phyloP scores from a whole-genome alignment of 1,140 invertebrate species.

The Lamellibrachia luymesi region DNA sequence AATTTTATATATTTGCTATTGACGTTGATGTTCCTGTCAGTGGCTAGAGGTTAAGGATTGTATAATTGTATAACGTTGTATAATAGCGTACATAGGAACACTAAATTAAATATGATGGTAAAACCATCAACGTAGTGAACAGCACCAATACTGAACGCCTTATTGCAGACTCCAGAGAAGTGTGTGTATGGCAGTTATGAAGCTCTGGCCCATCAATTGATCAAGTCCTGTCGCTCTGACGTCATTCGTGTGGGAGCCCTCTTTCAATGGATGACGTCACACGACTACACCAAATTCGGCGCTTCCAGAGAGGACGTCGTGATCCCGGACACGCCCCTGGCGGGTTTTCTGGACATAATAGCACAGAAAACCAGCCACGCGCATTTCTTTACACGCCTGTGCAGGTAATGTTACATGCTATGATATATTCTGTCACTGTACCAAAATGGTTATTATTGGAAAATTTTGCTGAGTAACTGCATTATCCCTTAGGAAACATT shows the following conservation, averaged over 20 bases:
- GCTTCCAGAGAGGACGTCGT: background rate
- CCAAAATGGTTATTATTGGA: background rate
- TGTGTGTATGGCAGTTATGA: background rate
- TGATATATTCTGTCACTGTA: background rate
- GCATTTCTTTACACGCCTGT: constrained; percentile 47
- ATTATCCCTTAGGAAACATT: no score
- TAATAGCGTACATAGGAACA: no score
- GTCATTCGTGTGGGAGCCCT: constrained; percentile 43
- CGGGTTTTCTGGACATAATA: constrained; percentile 48
- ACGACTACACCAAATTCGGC: constrained; percentile 45
- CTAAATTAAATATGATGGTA: no score
- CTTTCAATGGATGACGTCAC: constrained; percentile 48
- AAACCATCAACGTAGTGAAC: background rate
- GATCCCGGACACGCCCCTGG: constrained; percentile 36
- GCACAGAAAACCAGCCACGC: constrained; percentile 47
- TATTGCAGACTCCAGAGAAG: background rate
- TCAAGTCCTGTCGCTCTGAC: constrained; percentile 26
- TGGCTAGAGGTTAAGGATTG: no score
- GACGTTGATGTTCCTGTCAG: no score
- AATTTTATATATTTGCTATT: no score
- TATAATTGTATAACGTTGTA: no score
- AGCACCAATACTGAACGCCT: background rate
- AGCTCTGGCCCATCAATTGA: constrained; percentile 4
- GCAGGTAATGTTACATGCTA: constrained; percentile 34
- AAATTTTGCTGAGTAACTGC: background rate